phyloP scores from a whole-genome alignment of 2,888 invertebrate species.

The Xylophagus ater region DNA sequence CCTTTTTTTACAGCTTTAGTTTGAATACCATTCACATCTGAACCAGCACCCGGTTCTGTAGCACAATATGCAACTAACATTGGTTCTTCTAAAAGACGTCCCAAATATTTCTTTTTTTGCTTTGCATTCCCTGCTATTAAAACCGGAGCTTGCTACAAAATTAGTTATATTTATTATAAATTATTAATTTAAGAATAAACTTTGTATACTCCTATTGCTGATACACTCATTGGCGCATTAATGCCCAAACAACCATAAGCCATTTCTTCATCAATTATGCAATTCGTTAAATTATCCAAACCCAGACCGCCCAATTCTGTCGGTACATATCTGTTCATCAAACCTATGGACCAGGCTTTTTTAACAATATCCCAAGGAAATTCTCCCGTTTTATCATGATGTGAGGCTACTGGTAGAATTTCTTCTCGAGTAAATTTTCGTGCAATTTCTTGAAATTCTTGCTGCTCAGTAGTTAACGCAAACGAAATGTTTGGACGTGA shows the following conservation, averaged over 20 bases:
- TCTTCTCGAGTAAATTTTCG: constrained; percentile 80
- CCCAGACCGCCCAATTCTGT: constrained; percentile 56
- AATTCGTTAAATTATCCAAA: constrained; percentile 49
- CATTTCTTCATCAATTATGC: constrained; percentile 58
- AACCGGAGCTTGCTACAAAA: constrained; percentile 72
- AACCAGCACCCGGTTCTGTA: constrained; percentile 85
- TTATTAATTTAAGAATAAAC: not conserved
- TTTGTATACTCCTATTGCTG: constrained; percentile 45
- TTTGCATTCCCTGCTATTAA: constrained; percentile 69
- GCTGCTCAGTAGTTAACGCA: constrained; percentile 45
- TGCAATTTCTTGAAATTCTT: constrained; percentile 68
- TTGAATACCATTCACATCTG: constrained; percentile 78
- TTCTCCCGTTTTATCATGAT: constrained; percentile 74
- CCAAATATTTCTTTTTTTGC: constrained; percentile 83
- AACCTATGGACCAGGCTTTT: constrained; percentile 73
- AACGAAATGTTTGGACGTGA: too few species aligned
- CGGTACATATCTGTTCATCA: constrained; percentile 73
- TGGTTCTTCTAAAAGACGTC: constrained; percentile 72
- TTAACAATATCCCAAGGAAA: constrained; percentile 84
- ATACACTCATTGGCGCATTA: constrained; percentile 56
- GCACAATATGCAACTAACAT: constrained; percentile 80
- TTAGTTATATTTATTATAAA: not conserved
- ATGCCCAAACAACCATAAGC: constrained; percentile 67
- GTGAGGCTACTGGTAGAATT: constrained; percentile 71
- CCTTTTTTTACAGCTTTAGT: constrained; percentile 83